Evolutionary conservation across 2,113 vertebrate species (phyloP).

Genomic region (Mesoclemmys tuberculata): DNA sequence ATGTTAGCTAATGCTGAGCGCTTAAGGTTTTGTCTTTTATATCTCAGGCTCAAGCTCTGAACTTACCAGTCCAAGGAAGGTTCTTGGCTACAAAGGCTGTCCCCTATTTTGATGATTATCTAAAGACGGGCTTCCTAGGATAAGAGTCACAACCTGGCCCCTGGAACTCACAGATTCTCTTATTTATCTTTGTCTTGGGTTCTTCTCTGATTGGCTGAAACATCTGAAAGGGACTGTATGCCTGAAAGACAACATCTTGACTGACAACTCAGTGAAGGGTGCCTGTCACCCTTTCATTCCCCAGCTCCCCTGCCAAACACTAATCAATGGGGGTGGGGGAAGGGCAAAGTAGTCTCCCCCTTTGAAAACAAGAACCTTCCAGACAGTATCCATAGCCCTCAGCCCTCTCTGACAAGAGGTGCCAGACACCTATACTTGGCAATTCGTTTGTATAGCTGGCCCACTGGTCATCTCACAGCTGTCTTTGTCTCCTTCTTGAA

Average conservation of each 20-base stretch:
- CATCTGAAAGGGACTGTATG: not conserved
- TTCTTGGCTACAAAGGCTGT: not conserved
- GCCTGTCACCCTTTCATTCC: not conserved
- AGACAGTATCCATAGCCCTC: not conserved
- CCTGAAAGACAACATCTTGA: not conserved
- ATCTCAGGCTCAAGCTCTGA: not conserved
- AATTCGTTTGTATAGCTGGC: slow-evolving; percentile 32
- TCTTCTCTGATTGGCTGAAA: not conserved
- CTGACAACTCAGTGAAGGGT: not conserved
- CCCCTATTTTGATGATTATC: not conserved
- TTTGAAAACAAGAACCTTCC: not conserved
- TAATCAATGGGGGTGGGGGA: not conserved
- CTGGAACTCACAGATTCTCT: not conserved
- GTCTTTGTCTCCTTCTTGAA: not conserved
- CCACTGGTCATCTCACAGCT: slow-evolving; percentile 27
- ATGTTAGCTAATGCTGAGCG: not conserved
- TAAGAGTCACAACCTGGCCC: not conserved
- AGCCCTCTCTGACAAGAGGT: slow-evolving; percentile 14
- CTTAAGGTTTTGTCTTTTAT: not conserved
- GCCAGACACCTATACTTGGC: not conserved
- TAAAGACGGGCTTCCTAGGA: not conserved
- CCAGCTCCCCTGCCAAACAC: not conserved
- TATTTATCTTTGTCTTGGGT: not conserved
- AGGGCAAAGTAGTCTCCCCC: not conserved
- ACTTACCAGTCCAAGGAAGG: not conserved